Percentiles rank a stretch among this genome's conserved stretches.
These are phyloP conservation scores for Empidonax traillii DNA, from an alignment of 2,113 vertebrate genomes.

Conservation along the genomic window DNA sequence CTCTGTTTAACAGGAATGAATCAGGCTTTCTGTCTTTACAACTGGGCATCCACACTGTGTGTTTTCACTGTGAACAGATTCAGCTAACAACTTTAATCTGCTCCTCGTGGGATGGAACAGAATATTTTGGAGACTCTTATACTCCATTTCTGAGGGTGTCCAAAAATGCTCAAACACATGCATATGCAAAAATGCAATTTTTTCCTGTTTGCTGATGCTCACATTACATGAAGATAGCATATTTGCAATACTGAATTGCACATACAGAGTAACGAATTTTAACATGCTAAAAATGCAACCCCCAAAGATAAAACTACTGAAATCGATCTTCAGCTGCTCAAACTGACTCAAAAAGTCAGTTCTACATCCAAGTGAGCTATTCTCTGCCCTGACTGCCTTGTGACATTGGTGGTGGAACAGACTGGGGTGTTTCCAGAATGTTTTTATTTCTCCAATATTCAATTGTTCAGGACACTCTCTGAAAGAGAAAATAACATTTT, in stretches of 20 bases:
- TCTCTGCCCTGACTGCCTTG: background rate
- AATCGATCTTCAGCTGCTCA: background rate
- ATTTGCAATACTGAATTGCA: background rate
- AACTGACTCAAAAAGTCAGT: background rate
- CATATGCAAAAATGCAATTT: background rate
- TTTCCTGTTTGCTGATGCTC: background rate
- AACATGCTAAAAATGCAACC: background rate
- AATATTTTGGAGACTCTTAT: conserved; percentile 7
- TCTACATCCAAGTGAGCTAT: background rate
- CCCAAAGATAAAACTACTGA: background rate
- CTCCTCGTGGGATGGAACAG: background rate
- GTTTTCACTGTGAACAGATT: background rate
- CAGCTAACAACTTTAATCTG: conserved; percentile 8
- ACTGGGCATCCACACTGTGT: background rate
- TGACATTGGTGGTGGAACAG: background rate
- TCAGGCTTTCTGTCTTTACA: background rate
- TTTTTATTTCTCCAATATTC: background rate
- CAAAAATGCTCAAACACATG: background rate
- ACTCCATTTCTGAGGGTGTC: background rate
- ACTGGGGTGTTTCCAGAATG: background rate
- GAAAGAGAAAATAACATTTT: background rate
- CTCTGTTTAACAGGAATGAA: background rate
- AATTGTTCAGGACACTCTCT: background rate
- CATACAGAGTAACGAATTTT: background rate
- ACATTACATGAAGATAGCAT: background rate